Evolutionary conservation across 2,797 vertebrate species (phyloP).

Genomic region (Alfaro cultratus): DNA sequence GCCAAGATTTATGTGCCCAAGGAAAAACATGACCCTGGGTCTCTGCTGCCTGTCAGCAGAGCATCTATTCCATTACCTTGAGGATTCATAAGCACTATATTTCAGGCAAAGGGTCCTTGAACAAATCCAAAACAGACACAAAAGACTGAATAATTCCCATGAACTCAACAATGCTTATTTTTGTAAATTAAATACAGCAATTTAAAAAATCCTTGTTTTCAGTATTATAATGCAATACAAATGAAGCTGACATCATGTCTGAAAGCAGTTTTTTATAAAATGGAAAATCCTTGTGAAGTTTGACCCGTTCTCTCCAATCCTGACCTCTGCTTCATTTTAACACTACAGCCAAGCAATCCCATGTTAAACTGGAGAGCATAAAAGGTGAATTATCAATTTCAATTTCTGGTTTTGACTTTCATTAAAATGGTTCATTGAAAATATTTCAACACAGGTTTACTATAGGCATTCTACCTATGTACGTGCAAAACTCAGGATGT

Average conservation of each 20-base stretch:
- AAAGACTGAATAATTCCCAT: constrained; percentile 36
- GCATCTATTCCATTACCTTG: constrained; percentile 77
- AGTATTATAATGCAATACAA: not conserved
- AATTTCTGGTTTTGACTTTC: not conserved
- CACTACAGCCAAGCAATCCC: not conserved
- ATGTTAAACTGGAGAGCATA: not conserved
- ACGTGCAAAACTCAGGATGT: not conserved
- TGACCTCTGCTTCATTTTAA: not conserved
- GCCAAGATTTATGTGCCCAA: constrained; percentile 72
- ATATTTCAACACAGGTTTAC: not conserved
- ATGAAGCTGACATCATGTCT: not conserved
- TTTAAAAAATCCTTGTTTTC: constrained; percentile 19
- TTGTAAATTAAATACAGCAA: constrained; percentile 11
- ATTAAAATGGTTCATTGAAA: not conserved
- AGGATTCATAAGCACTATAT: constrained; percentile 66
- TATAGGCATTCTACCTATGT: not conserved
- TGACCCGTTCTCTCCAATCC: not conserved
- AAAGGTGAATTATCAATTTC: not conserved
- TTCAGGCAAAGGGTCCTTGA: constrained; percentile 68
- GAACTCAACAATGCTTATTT: not conserved
- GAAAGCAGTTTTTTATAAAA: not conserved
- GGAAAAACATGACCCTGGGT: constrained; percentile 73
- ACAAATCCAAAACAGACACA: constrained; percentile 44
- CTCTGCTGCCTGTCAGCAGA: constrained; percentile 63
- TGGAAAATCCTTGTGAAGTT: not conserved